A percentile compares a stretch with the other conserved stretches of the same genome.
Conservation (phyloP, 1,140 invertebrate species). For the Aricia agestis region DNA sequence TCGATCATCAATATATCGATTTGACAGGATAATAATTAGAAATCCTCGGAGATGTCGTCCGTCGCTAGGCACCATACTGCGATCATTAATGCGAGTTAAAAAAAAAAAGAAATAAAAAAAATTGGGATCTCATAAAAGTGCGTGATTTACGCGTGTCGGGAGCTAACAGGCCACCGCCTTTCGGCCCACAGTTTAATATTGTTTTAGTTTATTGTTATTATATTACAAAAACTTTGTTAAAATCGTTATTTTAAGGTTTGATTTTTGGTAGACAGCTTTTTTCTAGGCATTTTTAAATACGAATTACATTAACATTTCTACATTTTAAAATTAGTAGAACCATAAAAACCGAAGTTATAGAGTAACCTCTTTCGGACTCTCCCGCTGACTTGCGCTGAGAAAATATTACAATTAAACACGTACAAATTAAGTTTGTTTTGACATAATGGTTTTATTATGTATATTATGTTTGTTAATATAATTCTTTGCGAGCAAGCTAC, state of each 20-base stretch:
- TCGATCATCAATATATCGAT: slow-evolving; percentile 72
- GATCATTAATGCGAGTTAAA: slow-evolving; percentile 68
- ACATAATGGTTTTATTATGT: slow-evolving; percentile 12
- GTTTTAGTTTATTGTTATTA: neutral
- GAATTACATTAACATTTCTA: no score
- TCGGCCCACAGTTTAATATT: slow-evolving; percentile 23
- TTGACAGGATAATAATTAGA: slow-evolving; percentile 76
- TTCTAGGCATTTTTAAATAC: neutral
- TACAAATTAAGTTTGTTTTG: slow-evolving; percentile 11
- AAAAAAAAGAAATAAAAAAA: slow-evolving; percentile 38
- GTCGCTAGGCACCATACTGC: slow-evolving; percentile 74
- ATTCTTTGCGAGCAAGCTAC: neutral
- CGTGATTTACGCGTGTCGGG: slow-evolving; percentile 71
- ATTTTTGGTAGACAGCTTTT: no score
- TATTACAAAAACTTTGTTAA: neutral
- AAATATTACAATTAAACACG: slow-evolving; percentile 4
- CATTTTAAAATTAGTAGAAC: neutral
- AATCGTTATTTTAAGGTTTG: no score
- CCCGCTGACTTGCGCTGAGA: neutral
- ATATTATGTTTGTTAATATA: slow-evolving; percentile 1
- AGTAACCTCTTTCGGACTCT: neutral
- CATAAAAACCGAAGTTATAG: neutral
- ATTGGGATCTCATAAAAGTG: slow-evolving; percentile 70
- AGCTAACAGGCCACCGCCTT: slow-evolving; percentile 63
- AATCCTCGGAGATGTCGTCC: slow-evolving; percentile 71